phyloP scores from a whole-genome alignment of 1,140 invertebrate genomes.

The Apis cerana region DNA sequence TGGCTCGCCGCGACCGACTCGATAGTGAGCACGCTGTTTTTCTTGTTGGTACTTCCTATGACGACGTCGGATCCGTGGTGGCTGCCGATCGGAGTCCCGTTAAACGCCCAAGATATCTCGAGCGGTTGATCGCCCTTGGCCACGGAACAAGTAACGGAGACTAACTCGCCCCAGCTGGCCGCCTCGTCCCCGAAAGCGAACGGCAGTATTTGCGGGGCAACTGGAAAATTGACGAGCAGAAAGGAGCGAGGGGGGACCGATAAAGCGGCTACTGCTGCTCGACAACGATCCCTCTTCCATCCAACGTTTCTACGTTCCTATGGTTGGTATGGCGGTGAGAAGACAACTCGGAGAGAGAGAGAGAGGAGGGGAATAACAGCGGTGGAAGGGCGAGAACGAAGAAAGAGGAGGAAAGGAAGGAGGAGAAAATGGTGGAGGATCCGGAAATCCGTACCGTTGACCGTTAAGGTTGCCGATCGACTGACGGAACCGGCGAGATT shows the following conservation, averaged over 20 bases:
- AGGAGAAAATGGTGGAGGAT: slow-evolving; percentile 28
- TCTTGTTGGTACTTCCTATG: slow-evolving; percentile 81
- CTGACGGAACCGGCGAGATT: slow-evolving; percentile 88
- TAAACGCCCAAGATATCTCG: slow-evolving; percentile 82
- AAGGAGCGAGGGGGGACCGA: slow-evolving; percentile 25
- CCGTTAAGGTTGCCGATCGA: slow-evolving; percentile 85
- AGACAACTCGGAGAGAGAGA: not conserved
- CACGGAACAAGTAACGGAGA: slow-evolving; percentile 85
- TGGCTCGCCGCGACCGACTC: slow-evolving; percentile 83
- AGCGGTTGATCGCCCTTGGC: slow-evolving; percentile 89
- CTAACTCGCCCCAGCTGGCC: slow-evolving; percentile 86
- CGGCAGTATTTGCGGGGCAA: slow-evolving; percentile 88
- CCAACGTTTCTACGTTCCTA: not conserved
- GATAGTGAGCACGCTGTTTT: slow-evolving; percentile 83
- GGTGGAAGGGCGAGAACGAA: not conserved
- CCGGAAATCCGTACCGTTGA: slow-evolving; percentile 83
- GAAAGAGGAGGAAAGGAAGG: not conserved
- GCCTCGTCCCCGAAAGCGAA: slow-evolving; percentile 88
- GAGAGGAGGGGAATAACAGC: slow-evolving; percentile 23
- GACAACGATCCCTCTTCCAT: not conserved
- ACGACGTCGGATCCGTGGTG: slow-evolving; percentile 64
- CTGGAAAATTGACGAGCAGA: slow-evolving; percentile 79
- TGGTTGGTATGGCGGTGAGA: slow-evolving; percentile 69
- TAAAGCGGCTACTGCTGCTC: no score
- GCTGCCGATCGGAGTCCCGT: slow-evolving; percentile 71